A percentile compares a stretch with the other conserved stretches of the same genome.
phyloP scores from a whole-genome alignment of 2,797 vertebrate species.

The Microctenopoma steveboyesi region DNA sequence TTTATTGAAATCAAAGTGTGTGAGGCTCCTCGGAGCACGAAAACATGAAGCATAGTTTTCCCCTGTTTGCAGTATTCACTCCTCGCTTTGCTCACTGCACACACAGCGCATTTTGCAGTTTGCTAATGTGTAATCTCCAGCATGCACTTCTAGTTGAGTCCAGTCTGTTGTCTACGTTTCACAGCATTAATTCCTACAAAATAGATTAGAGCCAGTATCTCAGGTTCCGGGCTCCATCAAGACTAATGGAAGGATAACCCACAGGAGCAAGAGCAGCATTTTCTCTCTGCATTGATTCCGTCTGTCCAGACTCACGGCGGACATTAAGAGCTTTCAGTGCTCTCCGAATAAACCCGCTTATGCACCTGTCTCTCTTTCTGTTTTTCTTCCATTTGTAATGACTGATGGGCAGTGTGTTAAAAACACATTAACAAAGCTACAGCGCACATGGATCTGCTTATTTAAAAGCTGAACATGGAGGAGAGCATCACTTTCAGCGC shows the following conservation, averaged over 20 bases:
- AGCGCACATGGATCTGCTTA: not conserved
- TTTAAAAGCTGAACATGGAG: conserved; percentile 4
- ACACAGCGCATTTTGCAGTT: conserved; percentile 20
- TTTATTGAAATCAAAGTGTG: not conserved
- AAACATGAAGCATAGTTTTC: not conserved
- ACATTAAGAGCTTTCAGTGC: conserved; percentile 60
- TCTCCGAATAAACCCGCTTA: conserved; percentile 30
- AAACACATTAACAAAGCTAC: conserved; percentile 3
- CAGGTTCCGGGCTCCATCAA: conserved; percentile 74
- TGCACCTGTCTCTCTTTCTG: conserved; percentile 42
- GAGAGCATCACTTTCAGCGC: not conserved
- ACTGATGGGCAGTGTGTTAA: not conserved
- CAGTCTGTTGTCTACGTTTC: conserved; percentile 33
- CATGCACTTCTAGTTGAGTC: conserved; percentile 28
- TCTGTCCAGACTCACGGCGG: conserved; percentile 48
- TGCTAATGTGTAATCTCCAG: conserved; percentile 45
- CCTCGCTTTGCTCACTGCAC: conserved; percentile 2
- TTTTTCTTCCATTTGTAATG: conserved; percentile 15
- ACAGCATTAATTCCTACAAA: conserved; percentile 69
- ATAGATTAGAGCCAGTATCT: conserved; percentile 74
- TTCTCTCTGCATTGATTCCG: conserved; percentile 74
- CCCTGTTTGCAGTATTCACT: not conserved
- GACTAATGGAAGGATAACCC: conserved; percentile 77
- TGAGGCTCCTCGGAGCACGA: no score
- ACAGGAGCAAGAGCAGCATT: conserved; percentile 64